Evolutionary conservation across 2,888 invertebrate genomes (phyloP).

Genomic region (Andrena flavipes): DNA sequence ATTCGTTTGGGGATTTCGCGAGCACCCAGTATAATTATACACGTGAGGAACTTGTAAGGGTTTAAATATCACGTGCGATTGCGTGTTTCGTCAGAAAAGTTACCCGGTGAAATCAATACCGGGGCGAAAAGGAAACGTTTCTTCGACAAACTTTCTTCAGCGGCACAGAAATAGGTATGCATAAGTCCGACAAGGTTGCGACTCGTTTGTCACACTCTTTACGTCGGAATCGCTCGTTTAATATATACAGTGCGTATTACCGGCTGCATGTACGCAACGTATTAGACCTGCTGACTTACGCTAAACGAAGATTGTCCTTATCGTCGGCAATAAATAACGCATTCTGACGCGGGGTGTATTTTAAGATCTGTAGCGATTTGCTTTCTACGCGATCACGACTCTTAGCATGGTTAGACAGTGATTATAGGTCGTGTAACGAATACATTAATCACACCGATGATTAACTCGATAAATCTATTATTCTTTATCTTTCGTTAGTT

Average conservation of each 20-base stretch:
- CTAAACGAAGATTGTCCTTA: constrained; percentile 33
- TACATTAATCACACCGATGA: background rate
- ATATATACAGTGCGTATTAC: constrained; percentile 22
- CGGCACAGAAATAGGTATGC: background rate
- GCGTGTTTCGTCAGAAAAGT: constrained; percentile 36
- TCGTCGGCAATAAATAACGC: constrained; percentile 40
- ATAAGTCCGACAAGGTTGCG: constrained; percentile 5
- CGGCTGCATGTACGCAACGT: constrained; percentile 20
- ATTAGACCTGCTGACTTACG: constrained; percentile 37
- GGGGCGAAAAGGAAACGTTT: constrained; percentile 20
- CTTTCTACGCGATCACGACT: constrained; percentile 5
- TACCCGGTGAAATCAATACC: constrained; percentile 36
- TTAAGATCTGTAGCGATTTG: constrained; percentile 22
- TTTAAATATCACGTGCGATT: constrained; percentile 31
- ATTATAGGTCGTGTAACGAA: constrained; percentile 11
- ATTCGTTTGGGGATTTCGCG: background rate
- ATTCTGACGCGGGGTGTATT: constrained; percentile 11
- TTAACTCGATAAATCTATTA: too few species aligned
- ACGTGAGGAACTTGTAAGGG: background rate
- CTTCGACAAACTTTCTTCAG: constrained; percentile 21
- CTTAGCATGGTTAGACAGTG: background rate
- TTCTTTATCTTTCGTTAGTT: too few species aligned
- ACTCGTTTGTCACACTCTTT: constrained; percentile 25
- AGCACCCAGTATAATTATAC: constrained; percentile 16
- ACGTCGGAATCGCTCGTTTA: constrained; percentile 24